A percentile compares a stretch with the other conserved stretches of the same genome.
Evolutionary conservation across 1,140 invertebrate species (phyloP).

Genomic region (Pinna nobilis): DNA sequence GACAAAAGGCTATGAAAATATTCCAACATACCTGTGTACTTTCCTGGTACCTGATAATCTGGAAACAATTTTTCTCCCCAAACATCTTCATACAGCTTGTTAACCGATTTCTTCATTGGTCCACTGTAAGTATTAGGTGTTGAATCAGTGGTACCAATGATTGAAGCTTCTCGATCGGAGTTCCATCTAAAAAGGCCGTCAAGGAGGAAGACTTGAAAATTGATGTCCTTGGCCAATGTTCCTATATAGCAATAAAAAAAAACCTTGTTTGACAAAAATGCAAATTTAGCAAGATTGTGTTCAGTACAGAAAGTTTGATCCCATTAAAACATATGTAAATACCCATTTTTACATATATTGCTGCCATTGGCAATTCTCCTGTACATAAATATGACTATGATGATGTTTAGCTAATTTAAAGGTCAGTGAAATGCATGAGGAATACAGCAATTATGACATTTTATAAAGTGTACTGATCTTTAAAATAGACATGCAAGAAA

Average conservation of each 20-base stretch:
- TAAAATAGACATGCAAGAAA: too few species aligned
- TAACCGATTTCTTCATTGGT: slow-evolving; percentile 34
- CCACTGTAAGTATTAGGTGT: slow-evolving; percentile 27
- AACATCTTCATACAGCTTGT: slow-evolving; percentile 34
- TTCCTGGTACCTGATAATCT: slow-evolving; percentile 24
- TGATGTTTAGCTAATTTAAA: too few species aligned
- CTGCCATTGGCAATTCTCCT: too few species aligned
- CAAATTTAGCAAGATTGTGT: too few species aligned
- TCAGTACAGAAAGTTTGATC: too few species aligned
- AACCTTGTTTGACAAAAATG: not conserved
- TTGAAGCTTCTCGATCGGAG: slow-evolving; percentile 27
- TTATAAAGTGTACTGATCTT: too few species aligned
- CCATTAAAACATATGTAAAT: too few species aligned
- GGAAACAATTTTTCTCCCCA: slow-evolving; percentile 24
- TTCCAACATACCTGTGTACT: slow-evolving; percentile 52
- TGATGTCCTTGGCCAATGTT: slow-evolving; percentile 38
- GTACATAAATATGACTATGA: too few species aligned
- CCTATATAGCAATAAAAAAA: slow-evolving; percentile 31
- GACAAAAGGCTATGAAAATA: too few species aligned
- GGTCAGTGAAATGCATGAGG: too few species aligned
- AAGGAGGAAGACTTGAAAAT: slow-evolving; percentile 50
- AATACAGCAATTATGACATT: too few species aligned
- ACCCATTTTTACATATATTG: too few species aligned
- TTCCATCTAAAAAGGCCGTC: slow-evolving; percentile 51
- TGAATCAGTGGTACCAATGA: not conserved